Percentiles rank a stretch among this genome's conserved stretches.
Conservation (phyloP, 1,140 invertebrate genomes). For the Epicauta chinensis region DNA sequence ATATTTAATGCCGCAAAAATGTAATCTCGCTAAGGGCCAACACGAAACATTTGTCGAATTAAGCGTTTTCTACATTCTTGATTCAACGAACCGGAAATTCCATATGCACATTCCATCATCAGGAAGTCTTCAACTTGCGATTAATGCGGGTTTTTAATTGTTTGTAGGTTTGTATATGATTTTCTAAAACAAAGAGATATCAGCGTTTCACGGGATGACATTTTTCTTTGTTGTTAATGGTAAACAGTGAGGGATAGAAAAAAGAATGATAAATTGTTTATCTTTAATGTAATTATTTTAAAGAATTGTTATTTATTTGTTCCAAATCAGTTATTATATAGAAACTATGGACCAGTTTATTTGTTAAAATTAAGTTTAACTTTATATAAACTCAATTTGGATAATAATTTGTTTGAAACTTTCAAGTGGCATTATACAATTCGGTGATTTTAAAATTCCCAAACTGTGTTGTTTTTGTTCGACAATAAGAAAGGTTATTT, state of each 20-base stretch:
- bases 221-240: conserved; percentile 10
- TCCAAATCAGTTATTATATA: neutral
- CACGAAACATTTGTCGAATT: conserved; percentile 33
- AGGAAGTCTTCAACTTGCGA: conserved; percentile 22
- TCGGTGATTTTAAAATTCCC: conserved; percentile 24
- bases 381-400: conserved; percentile 19
- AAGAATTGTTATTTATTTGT: neutral
- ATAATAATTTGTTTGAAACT: conserved; percentile 23
- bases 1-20: conserved; percentile 31
- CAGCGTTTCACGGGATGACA: neutral
- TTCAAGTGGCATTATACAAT: conserved; percentile 26
- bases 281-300: neutral
- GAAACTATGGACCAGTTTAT: neutral
- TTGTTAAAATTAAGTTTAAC: conserved; percentile 12
- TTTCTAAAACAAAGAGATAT: conserved; percentile 18
- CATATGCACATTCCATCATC: conserved; percentile 37
- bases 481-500: conserved; percentile 24
- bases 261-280: no score
- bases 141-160: conserved; percentile 36
- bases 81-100: conserved; percentile 32
- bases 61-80: conserved; percentile 34
- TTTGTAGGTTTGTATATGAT: conserved; percentile 20
- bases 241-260: neutral
- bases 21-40: conserved; percentile 27
- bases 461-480: conserved; percentile 25